These are phyloP conservation scores for Nycticryphes semicollaris DNA, from an alignment of 2,113 vertebrate genomes.

Conservation along the genomic window DNA sequence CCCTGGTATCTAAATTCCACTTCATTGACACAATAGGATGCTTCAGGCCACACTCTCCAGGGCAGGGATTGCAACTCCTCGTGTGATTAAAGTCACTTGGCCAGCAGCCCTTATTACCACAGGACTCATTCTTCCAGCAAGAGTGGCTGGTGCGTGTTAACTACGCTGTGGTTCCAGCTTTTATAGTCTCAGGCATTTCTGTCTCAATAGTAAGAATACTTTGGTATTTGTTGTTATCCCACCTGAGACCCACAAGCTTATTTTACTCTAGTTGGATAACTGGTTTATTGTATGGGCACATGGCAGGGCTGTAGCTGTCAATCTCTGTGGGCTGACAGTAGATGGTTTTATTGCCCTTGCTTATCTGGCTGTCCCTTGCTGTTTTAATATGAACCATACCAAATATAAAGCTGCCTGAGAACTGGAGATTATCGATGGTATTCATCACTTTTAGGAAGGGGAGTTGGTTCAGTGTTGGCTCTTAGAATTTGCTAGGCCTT, in stretches of 20 bases:
- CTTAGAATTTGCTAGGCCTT: constrained; percentile 49
- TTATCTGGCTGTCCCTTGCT: constrained; percentile 15
- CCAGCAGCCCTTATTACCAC: background rate
- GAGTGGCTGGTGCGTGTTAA: background rate
- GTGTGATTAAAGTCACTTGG: constrained; percentile 15
- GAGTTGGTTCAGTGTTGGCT: constrained; percentile 27
- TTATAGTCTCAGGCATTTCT: background rate
- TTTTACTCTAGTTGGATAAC: background rate
- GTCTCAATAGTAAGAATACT: background rate
- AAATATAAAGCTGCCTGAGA: constrained; percentile 31
- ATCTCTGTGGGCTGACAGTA: background rate
- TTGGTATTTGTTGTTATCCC: background rate
- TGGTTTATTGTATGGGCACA: background rate
- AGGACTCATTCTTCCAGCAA: background rate
- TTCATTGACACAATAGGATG: background rate
- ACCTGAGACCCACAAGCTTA: background rate
- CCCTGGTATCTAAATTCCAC: background rate
- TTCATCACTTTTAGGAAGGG: constrained; percentile 17
- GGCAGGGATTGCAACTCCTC: background rate
- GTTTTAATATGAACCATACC: constrained; percentile 48
- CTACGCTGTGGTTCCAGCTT: background rate
- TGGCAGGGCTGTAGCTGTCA: background rate
- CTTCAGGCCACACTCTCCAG: background rate
- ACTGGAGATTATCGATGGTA: constrained; percentile 36
- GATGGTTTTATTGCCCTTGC: constrained; percentile 19